A percentile compares a stretch with the other conserved stretches of the same genome.
Conservation (phyloP, 2,888 invertebrate genomes). For the Agonum fuliginosum region DNA sequence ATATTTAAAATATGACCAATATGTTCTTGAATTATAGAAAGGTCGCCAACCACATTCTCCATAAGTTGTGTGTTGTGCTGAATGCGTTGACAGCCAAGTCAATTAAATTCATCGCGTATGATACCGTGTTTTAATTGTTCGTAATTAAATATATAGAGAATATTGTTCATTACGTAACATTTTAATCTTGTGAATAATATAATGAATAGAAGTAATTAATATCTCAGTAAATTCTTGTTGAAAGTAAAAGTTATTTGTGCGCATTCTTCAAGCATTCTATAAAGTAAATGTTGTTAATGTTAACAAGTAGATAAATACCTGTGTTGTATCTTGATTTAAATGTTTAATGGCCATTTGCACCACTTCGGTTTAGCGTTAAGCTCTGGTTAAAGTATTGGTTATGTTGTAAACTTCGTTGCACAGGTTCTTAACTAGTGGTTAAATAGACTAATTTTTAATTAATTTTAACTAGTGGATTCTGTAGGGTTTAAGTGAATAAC, state of each 20-base stretch:
- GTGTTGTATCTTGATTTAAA: background rate
- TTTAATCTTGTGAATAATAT: too few species aligned
- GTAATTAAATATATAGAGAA: background rate
- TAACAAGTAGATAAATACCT: background rate
- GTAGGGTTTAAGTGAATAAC: too few species aligned
- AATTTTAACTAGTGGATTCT: too few species aligned
- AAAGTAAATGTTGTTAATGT: too few species aligned
- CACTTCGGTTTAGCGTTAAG: too few species aligned
- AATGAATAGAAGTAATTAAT: constrained; percentile 1
- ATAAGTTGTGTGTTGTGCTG: background rate
- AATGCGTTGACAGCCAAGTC: background rate
- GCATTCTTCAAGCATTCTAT: background rate
- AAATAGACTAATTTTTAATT: too few species aligned
- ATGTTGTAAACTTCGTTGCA: too few species aligned
- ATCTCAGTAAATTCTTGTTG: constrained; percentile 10
- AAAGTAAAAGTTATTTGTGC: constrained; percentile 16
- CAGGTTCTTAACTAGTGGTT: too few species aligned
- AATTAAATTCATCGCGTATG: background rate
- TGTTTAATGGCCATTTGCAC: background rate
- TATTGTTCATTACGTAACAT: constrained; percentile 3
- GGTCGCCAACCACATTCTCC: background rate
- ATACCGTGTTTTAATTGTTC: background rate
- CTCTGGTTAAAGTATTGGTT: too few species aligned
- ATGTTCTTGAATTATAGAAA: constrained; percentile 24
- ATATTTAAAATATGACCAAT: background rate